Evolutionary conservation across 2,113 vertebrate genomes (phyloP), one percentile per base, ranked within the genome.

Genomic region (Rhabdornis inornatus): DNA sequence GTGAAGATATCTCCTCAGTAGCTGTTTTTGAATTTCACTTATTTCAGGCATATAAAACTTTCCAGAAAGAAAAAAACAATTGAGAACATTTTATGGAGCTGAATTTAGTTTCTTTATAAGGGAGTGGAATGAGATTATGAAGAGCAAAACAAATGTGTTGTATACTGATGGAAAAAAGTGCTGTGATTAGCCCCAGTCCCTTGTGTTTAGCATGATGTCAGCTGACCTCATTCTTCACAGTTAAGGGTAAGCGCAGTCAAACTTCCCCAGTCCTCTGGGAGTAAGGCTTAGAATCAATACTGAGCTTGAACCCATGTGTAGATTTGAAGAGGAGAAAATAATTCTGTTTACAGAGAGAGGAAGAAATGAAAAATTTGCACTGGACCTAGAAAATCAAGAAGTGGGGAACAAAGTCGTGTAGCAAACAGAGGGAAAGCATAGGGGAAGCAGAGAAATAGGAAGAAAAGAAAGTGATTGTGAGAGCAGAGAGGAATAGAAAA

Each of bases 21-120:
- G 59, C n/a, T 80, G 55, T 80, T 94, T 13, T 66, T 65, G 63
- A 91, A 95, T 92, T 89, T 94, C 61, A 81, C 47, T 87, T 72
- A 77, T 86, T 94, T 93, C 75, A 81, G 59, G 50, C 20, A 59
- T n/a, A 85, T 7, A 77, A 91, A 95, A 83, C 63, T 40, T 85
- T 21, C 33, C 42, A 80, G 28, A 69, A 86, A 87, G 63, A 82
- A 94, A 93, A 88, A 93, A 92, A 10, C 91, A 92, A 84, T 24
- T 10, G 40, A 76, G 16, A 72, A 13, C 19, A 30, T 72, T 92
- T 93, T 80, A 65, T 35, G 44, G 52, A 94, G 91, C 10, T 74
- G 6, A 86, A 80, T 83, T 87, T 79, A 80, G 39, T 63, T 95
- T 65, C 55, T 80, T 64, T 77, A 59, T 86, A 39, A 94, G 47